phyloP scores from a whole-genome alignment of 2,113 vertebrate genomes.

The Sardina pilchardus region DNA sequence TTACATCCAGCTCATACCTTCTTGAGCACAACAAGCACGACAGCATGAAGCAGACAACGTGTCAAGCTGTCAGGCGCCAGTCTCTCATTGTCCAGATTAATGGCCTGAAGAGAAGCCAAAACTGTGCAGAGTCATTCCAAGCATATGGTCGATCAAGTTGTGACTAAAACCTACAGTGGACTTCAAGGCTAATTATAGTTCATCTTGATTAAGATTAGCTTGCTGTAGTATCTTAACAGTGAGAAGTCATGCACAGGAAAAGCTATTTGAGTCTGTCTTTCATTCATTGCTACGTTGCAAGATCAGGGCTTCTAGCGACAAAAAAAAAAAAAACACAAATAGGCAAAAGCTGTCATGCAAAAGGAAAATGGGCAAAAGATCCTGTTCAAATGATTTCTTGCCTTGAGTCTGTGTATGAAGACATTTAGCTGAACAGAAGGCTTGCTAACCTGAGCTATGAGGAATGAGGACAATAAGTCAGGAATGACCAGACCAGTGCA shows the following conservation, averaged over 20 bases:
- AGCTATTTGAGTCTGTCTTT: background rate
- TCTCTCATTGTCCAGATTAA: background rate
- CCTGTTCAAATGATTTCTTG: background rate
- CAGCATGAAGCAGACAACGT: background rate
- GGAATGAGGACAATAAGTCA: background rate
- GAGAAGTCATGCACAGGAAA: background rate
- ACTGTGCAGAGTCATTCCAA: background rate
- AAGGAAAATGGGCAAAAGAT: background rate
- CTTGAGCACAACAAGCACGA: background rate
- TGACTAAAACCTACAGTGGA: background rate
- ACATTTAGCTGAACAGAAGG: background rate
- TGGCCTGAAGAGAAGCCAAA: background rate
- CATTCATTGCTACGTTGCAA: background rate
- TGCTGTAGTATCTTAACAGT: background rate
- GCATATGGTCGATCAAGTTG: background rate
- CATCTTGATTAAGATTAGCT: background rate
- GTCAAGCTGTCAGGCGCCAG: background rate
- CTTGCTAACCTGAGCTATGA: background rate
- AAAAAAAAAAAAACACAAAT: no score
- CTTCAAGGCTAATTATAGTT: background rate
- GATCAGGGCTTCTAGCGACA: background rate
- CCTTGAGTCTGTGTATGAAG: background rate
- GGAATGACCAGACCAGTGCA: no score
- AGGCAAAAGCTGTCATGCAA: background rate
- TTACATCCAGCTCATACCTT: no score